These are phyloP conservation scores for Willisornis vidua DNA, from an alignment of 2,113 vertebrate species.

Conservation along the genomic window DNA sequence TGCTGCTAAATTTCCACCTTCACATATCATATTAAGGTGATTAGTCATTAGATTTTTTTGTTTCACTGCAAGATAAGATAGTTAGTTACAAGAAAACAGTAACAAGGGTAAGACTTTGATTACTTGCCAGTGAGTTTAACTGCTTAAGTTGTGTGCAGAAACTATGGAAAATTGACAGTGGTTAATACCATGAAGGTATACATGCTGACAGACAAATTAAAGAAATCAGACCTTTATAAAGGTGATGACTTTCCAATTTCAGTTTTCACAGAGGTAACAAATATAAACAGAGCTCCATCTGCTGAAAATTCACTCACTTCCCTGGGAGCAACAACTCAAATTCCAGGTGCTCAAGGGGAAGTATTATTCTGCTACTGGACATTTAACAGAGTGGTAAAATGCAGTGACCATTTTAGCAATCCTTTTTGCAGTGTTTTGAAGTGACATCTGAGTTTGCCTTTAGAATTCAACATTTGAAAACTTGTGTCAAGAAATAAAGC, in stretches of 20 bases:
- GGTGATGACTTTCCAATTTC: background rate
- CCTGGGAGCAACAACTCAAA: background rate
- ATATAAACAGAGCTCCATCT: background rate
- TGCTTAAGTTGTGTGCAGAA: background rate
- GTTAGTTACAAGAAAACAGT: background rate
- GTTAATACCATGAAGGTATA: background rate
- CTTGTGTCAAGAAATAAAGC: background rate
- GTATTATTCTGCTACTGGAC: background rate
- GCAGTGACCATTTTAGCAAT: background rate
- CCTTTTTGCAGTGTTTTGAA: background rate
- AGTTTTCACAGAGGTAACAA: background rate
- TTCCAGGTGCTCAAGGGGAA: background rate
- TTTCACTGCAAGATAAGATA: background rate
- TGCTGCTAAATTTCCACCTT: background rate
- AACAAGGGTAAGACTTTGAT: background rate
- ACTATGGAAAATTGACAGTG: background rate
- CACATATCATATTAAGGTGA: background rate
- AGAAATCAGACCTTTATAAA: background rate
- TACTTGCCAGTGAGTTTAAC: background rate
- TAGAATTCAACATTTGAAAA: background rate
- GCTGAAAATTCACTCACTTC: background rate
- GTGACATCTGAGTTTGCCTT: background rate
- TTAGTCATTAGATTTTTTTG: background rate
- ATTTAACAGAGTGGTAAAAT: background rate
- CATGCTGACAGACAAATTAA: background rate